Base-by-base conservation (phyloP, 2,113 vertebrate genomes). In the Atractosteus spatula region DNA sequence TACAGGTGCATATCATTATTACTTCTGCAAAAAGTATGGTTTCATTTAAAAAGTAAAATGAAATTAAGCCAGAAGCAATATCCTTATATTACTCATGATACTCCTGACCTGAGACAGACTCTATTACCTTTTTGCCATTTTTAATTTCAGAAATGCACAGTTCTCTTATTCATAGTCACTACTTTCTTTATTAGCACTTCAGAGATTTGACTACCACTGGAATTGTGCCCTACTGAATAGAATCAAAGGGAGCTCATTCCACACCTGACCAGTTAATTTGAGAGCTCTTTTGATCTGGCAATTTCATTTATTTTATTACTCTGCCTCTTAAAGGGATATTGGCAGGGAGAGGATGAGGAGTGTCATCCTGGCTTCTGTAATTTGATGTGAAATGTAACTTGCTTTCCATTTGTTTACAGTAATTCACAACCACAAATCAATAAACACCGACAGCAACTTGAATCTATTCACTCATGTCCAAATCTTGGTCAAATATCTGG, bases 271-370 rank as follows among this genome's bases (percentile, higher is more conserved):
- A 55, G 41, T 45, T 59, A 8, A 63, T 75, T 65, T 11, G 7
- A 8, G 8, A 41, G n/a, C 54, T 57, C 43, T 66, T 71, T 64
- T 41, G 42, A 66, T 57, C 54, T 56, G 55, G 14, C 29, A 44
- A 66, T 74, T 62, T 72, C 44, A 73, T 78, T 79, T 71, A 62
- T 74, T 44, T 29, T 72, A 17, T 70, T 71, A n/a, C 12, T 10
- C 8, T 51, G 66, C 69, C 61, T 74, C 17, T 7, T 41, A 45
- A 71, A 66, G 68, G 66, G 68, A 2, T 8, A 72, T 65, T 47
- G 72, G 47, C 5, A 10, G 47, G 47, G 47, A 7, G 47, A 51
- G 47, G 10, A 10, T 29, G 5, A 51, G 5, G 5, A 10, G 47
- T 51, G 10, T 51, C 47, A 51, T 5, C 10, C 47, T 2, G 5